Conservation (phyloP, 2,888 invertebrate genomes). For the Drosophila rellima region DNA sequence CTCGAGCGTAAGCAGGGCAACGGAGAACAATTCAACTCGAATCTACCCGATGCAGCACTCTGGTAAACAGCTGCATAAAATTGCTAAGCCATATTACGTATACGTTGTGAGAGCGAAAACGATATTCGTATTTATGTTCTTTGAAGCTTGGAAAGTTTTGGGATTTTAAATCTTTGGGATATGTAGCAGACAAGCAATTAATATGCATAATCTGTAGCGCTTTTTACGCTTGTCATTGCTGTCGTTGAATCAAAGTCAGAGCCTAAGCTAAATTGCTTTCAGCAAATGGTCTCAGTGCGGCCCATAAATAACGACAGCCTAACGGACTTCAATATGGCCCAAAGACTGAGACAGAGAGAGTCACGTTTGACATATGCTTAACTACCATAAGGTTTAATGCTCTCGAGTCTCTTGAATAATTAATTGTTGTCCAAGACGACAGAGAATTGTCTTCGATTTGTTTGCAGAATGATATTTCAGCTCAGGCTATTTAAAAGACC, state of each 20-base stretch:
- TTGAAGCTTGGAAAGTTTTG: slow-evolving; percentile 26
- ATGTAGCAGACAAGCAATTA: slow-evolving; percentile 59
- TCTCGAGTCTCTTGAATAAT: slow-evolving; percentile 58
- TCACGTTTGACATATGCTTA: slow-evolving; percentile 62
- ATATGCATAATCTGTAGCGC: slow-evolving; percentile 74
- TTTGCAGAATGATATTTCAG: slow-evolving; percentile 21
- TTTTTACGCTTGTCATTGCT: slow-evolving; percentile 51
- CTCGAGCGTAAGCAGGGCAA: too few relatives aligned
- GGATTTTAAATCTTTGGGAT: slow-evolving; percentile 12
- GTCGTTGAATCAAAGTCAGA: slow-evolving; percentile 54
- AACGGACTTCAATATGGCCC: slow-evolving; percentile 35
- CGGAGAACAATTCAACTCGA: too few relatives aligned
- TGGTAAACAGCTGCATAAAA: slow-evolving; percentile 3
- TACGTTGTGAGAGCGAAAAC: slow-evolving; percentile 41
- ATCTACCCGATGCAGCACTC: too few relatives aligned
- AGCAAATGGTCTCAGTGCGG: slow-evolving; percentile 58
- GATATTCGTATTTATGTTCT: slow-evolving; percentile 16
- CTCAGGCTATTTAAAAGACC: slow-evolving; percentile 40
- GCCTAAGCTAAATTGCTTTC: slow-evolving; percentile 59
- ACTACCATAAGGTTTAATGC: slow-evolving; percentile 52
- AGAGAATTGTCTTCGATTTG: slow-evolving; percentile 61
- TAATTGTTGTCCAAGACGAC: slow-evolving; percentile 58
- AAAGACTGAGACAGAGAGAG: slow-evolving; percentile 10
- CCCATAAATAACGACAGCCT: slow-evolving; percentile 69
- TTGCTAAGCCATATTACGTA: slow-evolving; percentile 46